Conservation (phyloP, 2,113 vertebrate species). For the Corapipo altera region DNA sequence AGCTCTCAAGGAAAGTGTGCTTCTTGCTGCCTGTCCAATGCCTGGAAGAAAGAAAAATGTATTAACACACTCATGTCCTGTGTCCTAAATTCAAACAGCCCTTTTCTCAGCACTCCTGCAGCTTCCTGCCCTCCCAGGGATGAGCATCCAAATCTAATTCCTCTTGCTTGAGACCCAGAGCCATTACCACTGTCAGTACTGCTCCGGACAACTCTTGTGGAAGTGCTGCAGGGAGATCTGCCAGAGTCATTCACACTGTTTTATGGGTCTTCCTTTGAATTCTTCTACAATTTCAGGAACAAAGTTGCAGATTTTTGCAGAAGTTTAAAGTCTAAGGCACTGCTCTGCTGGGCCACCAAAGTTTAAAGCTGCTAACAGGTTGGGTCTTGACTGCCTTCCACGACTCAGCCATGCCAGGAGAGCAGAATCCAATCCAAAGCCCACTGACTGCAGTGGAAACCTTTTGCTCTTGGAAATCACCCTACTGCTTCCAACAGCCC, state of each 20-base stretch:
- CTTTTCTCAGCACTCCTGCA: not conserved
- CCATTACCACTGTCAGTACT: not conserved
- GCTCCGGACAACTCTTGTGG: not conserved
- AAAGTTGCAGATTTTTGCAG: slow-evolving; percentile 2
- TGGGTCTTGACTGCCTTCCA: not conserved
- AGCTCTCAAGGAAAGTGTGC: not conserved
- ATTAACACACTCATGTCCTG: not conserved
- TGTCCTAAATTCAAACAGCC: not conserved
- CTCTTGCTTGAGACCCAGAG: not conserved
- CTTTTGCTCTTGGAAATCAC: not conserved
- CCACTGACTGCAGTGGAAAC: not conserved
- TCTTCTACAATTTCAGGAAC: slow-evolving; percentile 11
- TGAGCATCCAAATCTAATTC: not conserved
- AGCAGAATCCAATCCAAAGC: not conserved
- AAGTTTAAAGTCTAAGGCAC: not conserved
- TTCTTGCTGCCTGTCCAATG: not conserved
- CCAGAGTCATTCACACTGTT: slow-evolving; percentile 45
- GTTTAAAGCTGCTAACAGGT: not conserved
- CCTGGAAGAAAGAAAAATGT: not conserved
- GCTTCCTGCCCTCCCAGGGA: not conserved
- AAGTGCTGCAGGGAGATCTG: not conserved
- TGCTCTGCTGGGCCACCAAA: not conserved
- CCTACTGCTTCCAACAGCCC: not conserved
- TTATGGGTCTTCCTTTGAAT: slow-evolving; percentile 48
- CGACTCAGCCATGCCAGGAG: not conserved